phyloP scores from a whole-genome alignment of 2,797 vertebrate species.

The Glyptemys insculpta region DNA sequence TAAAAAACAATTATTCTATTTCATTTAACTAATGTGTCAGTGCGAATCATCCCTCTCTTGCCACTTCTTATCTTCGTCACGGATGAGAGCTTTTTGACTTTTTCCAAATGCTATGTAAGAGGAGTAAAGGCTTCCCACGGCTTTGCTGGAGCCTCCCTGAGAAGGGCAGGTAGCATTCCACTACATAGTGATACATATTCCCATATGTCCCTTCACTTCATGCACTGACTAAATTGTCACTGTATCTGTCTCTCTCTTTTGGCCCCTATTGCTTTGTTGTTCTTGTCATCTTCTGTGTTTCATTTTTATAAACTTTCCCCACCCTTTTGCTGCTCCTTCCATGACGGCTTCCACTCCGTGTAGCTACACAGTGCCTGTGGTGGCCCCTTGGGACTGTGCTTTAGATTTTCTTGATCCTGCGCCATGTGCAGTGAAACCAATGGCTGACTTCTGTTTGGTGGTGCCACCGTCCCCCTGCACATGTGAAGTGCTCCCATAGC shows the following conservation, averaged over 20 bases:
- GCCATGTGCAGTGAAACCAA: neutral
- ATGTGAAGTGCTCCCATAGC: neutral
- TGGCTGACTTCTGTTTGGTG: neutral
- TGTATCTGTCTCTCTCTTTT: neutral
- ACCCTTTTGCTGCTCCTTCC: neutral
- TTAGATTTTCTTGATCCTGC: fast-evolving
- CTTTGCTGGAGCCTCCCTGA: neutral
- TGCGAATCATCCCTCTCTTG: neutral
- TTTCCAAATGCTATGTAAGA: neutral
- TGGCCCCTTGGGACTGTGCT: neutral
- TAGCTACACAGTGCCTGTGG: neutral
- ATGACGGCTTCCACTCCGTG: fast-evolving
- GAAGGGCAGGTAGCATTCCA: neutral
- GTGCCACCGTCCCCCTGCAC: neutral
- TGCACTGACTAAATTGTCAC: neutral
- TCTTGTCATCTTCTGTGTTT: neutral
- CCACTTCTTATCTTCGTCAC: neutral
- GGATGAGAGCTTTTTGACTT: neutral
- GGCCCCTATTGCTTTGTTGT: neutral
- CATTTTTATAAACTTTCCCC: neutral
- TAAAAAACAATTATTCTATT: neutral
- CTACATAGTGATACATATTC: neutral
- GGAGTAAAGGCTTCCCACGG: fast-evolving
- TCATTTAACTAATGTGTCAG: fast-evolving
- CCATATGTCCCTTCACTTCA: neutral